Evolutionary conservation across 2,888 invertebrate genomes (phyloP).

Genomic region (Patella pellucida): DNA sequence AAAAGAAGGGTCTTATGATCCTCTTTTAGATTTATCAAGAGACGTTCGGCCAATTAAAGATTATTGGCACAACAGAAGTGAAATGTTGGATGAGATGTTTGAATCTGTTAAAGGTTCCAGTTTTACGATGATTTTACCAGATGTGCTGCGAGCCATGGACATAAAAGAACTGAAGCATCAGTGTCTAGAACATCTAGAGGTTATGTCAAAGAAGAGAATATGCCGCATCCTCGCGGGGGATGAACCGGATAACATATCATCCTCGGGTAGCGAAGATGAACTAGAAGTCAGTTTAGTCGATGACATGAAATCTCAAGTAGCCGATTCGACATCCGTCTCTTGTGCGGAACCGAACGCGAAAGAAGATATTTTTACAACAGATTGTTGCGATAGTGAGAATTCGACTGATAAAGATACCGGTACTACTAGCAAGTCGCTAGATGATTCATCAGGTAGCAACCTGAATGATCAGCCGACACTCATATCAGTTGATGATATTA

Average conservation of each 20-base stretch:
- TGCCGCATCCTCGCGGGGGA: conserved; percentile 66
- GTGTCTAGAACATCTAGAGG: conserved; percentile 70
- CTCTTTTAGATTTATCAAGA: conserved; percentile 70
- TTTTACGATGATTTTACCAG: conserved; percentile 71
- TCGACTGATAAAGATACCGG: too few species aligned
- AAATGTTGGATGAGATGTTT: conserved; percentile 71
- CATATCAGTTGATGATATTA: too few species aligned
- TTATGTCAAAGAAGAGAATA: conserved; percentile 70
- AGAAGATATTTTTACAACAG: too few species aligned
- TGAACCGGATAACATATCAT: conserved; percentile 59
- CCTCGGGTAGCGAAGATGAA: conserved; percentile 61
- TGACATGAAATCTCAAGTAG: neutral
- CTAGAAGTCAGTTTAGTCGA: neutral
- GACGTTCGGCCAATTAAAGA: conserved; percentile 69
- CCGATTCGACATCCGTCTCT: too few species aligned
- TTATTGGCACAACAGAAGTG: conserved; percentile 68
- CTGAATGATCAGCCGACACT: too few species aligned
- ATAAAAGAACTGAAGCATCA: conserved; percentile 67
- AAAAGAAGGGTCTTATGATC: conserved; percentile 49
- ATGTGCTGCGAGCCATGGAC: conserved; percentile 65
- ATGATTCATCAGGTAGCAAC: too few species aligned
- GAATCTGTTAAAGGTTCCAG: conserved; percentile 68
- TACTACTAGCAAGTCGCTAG: too few species aligned
- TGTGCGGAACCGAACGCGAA: too few species aligned
- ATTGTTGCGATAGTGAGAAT: too few species aligned